Evolutionary conservation across 1,140 invertebrate genomes (phyloP), one percentile per base, ranked within the genome.

Genomic region (Psix sp.): DNA sequence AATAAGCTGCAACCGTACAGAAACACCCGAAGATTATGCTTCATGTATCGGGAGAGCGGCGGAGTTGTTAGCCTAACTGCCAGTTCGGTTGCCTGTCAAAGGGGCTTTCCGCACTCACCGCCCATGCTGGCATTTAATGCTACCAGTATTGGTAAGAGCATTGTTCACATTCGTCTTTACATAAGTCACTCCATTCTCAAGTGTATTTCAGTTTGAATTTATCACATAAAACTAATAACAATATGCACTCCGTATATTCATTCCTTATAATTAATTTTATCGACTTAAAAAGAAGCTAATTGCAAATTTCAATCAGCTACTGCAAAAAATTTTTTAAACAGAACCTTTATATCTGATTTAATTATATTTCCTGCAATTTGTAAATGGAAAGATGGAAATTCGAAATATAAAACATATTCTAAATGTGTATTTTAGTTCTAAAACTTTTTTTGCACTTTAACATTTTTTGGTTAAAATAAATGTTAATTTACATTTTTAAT

Each of bases 81-180:
- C 42, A 86, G 86, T 74, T 82, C 87, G 24, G 84, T 88, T 56
- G 87, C 88, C 49, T 90, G 89, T 80, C 86, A 86, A 51, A 80
- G 88, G 62, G 87, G 87, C 51, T 83, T 88, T 80, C 83, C 80
- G 42, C 86, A 79, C 56, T 81, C 80, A 14, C 80, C 72, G 57
- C 84, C 80, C 62, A 86, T 82, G 79, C 81, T 89, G 78, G 88
- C 88, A 56, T 89, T 89, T 81, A 90, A 90, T 77, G 88, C 88
- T 43, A 90, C 89, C 33, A 87, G 87, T 72, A 89, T 86, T 76
- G 89, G 89, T 90, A 83, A 87, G 83, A 72, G 17, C 72, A 63
- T 74, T 68, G 45, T 68, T 66, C 62, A 36, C 49, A 36, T 36
- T 52, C 18, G 42, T 46, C 59, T 57, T 35, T 68, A 49, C 49